Evolutionary conservation across 2,888 invertebrate species (phyloP).

Genomic region (Lamellibrachia columna): DNA sequence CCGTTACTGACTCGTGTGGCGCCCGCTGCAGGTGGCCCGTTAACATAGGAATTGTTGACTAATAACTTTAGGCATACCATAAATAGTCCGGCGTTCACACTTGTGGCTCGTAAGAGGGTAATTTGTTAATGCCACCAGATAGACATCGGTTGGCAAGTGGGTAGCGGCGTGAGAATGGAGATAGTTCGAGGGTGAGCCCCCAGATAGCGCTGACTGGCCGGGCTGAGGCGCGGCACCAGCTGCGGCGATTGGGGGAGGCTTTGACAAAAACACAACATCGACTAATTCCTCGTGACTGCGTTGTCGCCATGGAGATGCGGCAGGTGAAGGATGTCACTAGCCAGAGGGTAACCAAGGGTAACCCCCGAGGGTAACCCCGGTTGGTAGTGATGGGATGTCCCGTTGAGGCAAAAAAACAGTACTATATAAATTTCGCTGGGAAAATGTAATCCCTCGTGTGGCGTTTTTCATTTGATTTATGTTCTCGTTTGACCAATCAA

Average conservation of each 20-base stretch:
- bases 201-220: background rate
- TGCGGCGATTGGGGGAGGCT: background rate
- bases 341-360: too few species aligned
- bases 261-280: background rate
- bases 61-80: constrained; percentile 12
- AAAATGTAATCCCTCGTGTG: background rate
- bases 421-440: background rate
- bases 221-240: background rate
- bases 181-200: constrained; percentile 10
- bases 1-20: background rate
- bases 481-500: background rate
- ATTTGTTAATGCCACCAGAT: constrained; percentile 7
- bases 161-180: background rate
- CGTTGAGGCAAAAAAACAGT: background rate
- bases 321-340: background rate
- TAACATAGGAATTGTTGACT: background rate
- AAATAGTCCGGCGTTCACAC: constrained; percentile 10
- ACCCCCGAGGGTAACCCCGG: background rate
- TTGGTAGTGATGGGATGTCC: background rate
- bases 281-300: background rate
- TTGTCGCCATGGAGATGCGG: background rate
- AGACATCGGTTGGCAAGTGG: background rate
- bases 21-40: background rate
- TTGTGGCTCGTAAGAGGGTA: constrained; percentile 11
- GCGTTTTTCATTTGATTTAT: background rate